Evolutionary conservation across 2,797 vertebrate species (phyloP).

Genomic region (Myotis vivesi): DNA sequence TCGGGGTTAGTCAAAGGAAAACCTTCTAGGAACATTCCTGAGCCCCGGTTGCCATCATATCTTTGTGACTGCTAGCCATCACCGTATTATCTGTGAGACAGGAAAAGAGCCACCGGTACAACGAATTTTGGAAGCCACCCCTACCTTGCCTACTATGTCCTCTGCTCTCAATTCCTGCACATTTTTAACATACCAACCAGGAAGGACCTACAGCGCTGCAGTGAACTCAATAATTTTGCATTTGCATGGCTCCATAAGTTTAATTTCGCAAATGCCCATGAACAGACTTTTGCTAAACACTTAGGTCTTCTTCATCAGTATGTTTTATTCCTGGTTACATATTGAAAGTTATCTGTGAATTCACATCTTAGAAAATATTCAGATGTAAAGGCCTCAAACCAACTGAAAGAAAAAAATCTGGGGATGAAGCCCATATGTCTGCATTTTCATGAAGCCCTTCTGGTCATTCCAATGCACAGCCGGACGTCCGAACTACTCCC

Average conservation of each 20-base stretch:
- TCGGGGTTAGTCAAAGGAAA: neutral
- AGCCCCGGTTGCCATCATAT: neutral
- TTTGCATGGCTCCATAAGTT: neutral
- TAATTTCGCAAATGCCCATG: neutral
- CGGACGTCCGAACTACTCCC: neutral
- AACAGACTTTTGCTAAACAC: conserved; percentile 1
- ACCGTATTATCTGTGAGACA: neutral
- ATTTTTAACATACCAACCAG: neutral
- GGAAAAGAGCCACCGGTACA: neutral
- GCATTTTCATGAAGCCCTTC: conserved; percentile 36
- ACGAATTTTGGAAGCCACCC: neutral
- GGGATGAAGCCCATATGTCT: neutral
- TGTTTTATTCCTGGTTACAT: neutral
- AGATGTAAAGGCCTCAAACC: neutral
- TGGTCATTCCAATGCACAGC: neutral
- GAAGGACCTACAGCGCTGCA: neutral
- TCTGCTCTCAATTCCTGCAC: neutral
- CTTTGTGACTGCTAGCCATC: neutral
- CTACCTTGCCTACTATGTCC: neutral
- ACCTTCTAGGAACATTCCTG: neutral
- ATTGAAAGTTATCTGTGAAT: conserved; percentile 17
- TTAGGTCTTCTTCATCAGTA: neutral
- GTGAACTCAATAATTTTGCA: neutral
- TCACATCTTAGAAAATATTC: conserved; percentile 33
- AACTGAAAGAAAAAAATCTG: neutral